Evolutionary conservation across 1,140 invertebrate genomes (phyloP).

Genomic region (Oryzaephilus surinamensis): DNA sequence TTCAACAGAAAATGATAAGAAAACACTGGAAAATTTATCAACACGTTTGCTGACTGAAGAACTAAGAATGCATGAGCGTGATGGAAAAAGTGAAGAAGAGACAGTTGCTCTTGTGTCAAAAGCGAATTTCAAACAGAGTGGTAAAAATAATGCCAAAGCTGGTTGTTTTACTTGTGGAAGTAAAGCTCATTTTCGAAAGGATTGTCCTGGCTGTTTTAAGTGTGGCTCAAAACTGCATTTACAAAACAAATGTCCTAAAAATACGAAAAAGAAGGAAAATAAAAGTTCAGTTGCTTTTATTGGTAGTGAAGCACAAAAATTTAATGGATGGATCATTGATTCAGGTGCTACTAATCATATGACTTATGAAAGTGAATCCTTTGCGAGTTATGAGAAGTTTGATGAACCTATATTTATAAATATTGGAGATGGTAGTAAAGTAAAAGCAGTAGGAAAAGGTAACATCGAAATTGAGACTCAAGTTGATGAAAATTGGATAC

Average conservation of each 20-base stretch:
- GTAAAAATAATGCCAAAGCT: neutral
- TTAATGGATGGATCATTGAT: neutral
- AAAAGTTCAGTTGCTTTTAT: neutral
- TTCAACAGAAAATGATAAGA: constrained; percentile 10
- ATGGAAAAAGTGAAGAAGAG: neutral
- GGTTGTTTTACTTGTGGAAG: constrained; percentile 1
- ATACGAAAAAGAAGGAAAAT: neutral
- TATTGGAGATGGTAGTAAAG: neutral
- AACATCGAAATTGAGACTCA: too few relatives aligned
- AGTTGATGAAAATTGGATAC: constrained; percentile 1
- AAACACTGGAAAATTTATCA: constrained; percentile 10
- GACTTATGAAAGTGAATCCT: neutral
- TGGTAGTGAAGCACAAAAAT: neutral
- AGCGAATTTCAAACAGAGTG: neutral
- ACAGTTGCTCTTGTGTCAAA: neutral
- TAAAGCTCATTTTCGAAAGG: neutral
- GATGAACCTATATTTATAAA: neutral
- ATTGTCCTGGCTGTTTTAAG: neutral
- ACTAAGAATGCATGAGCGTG: neutral
- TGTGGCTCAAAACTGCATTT: neutral
- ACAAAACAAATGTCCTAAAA: neutral
- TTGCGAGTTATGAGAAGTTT: neutral
- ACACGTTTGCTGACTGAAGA: neutral
- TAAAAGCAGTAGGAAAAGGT: too few relatives aligned
- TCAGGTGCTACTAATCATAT: neutral